Evolutionary conservation across 2,797 vertebrate species (phyloP).

Genomic region (Cynodonichthys magdalenae): DNA sequence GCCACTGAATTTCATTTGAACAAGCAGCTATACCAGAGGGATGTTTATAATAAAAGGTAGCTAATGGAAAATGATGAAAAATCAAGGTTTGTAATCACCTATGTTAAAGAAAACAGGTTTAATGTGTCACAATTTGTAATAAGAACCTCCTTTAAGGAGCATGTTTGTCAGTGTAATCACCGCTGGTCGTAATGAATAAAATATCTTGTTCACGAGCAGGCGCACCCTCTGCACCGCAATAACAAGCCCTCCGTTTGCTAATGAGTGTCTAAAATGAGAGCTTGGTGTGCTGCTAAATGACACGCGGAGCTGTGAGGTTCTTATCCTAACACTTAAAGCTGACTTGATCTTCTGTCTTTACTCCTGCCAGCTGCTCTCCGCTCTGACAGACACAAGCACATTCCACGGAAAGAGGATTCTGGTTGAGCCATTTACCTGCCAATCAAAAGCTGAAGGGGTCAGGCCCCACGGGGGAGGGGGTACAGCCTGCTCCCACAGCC

Average conservation of each 20-base stretch:
- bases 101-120: conserved; percentile 40
- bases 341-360: conserved; percentile 79
- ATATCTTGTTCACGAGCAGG: conserved; percentile 43
- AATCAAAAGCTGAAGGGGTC: conserved; percentile 75
- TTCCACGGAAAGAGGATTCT: conserved; percentile 81
- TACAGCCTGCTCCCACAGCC: conserved; percentile 58
- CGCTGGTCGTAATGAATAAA: conserved; percentile 43
- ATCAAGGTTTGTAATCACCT: conserved; percentile 40
- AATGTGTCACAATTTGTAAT: conserved; percentile 36
- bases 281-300: conserved; percentile 78
- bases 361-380: conserved; percentile 83
- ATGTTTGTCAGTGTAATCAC: conserved; percentile 40
- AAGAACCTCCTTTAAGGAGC: conserved; percentile 38
- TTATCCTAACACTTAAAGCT: conserved; percentile 81
- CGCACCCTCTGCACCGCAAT: conserved; percentile 49
- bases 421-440: conserved; percentile 74
- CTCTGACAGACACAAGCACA: conserved; percentile 84
- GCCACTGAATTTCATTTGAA: conserved; percentile 47
- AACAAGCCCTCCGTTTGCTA: conserved; percentile 64
- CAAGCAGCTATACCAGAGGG: conserved; percentile 32
- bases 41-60: conserved; percentile 39
- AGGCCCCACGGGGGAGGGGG: conserved; percentile 49
- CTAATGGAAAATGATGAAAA: conserved; percentile 28
- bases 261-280: conserved; percentile 66
- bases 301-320: conserved; percentile 73